These are phyloP conservation scores for Uromys caudimaculatus DNA, from an alignment of 2,797 vertebrate genomes.

Conservation along the genomic window DNA sequence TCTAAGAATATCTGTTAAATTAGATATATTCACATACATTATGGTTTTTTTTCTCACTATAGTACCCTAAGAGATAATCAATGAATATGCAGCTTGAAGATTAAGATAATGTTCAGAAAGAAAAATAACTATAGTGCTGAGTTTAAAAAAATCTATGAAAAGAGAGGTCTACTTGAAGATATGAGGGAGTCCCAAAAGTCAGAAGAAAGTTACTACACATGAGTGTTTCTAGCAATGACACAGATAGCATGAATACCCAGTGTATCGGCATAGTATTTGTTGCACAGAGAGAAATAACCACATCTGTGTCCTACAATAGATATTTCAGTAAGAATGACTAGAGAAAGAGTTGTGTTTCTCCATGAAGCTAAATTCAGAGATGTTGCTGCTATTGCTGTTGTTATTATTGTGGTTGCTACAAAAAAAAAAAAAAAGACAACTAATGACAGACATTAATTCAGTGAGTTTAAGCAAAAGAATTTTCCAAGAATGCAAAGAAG, in stretches of 20 bases:
- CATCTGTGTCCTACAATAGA: background rate
- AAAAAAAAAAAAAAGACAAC: background rate
- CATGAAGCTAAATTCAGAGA: background rate
- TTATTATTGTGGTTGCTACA: background rate
- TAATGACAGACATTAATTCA: constrained; percentile 27
- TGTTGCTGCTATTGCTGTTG: background rate
- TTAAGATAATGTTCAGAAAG: background rate
- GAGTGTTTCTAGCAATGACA: background rate
- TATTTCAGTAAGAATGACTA: background rate
- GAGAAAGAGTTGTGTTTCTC: background rate
- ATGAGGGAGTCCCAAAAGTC: background rate
- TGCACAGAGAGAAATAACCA: background rate
- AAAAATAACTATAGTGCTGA: background rate
- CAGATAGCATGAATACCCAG: background rate
- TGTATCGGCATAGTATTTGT: background rate
- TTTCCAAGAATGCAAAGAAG: background rate
- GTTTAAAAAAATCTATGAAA: background rate
- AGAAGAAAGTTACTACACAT: background rate
- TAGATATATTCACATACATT: constrained; percentile 3
- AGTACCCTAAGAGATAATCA: background rate
- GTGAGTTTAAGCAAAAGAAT: background rate
- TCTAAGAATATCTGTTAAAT: background rate
- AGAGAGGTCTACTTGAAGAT: background rate
- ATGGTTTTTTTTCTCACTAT: background rate
- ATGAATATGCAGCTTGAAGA: background rate